Percentiles rank a stretch among this genome's conserved stretches.
These are phyloP conservation scores for Poeciliopsis turrubarensis DNA, from an alignment of 2,113 vertebrate genomes.

Conservation along the genomic window DNA sequence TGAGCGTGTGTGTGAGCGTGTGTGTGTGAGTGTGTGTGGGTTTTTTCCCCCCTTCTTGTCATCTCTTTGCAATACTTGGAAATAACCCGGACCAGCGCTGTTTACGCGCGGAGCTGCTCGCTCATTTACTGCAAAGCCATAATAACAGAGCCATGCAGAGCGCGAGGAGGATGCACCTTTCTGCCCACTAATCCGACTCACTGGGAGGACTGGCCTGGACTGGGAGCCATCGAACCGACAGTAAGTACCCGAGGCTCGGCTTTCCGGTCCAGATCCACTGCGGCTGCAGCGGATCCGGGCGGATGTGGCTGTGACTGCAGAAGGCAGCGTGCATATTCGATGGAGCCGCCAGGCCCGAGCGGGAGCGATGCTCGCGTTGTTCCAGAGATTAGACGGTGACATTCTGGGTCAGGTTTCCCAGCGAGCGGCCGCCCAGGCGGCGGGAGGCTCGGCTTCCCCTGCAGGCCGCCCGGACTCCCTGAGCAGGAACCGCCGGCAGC, in stretches of 20 bases:
- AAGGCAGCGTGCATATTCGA: neutral
- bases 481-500: conserved; percentile 59
- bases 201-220: conserved; percentile 61
- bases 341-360: neutral
- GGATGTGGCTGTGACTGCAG: neutral
- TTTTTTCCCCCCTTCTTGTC: neutral
- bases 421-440: neutral
- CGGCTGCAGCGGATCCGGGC: neutral
- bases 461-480: conserved; percentile 63
- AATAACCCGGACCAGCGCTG: conserved; percentile 17
- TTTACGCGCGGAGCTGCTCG: conserved; percentile 49
- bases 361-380: neutral
- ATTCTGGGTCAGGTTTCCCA: neutral
- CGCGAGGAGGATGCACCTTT: conserved; percentile 58
- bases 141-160: conserved; percentile 50
- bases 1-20: neutral
- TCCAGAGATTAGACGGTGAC: neutral
- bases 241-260: conserved; percentile 71
- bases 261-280: conserved; percentile 14
- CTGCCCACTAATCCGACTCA: conserved; percentile 60
- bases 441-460: conserved; percentile 48
- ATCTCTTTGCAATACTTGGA: conserved; percentile 41
- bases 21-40: neutral
- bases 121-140: conserved; percentile 57
- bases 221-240: conserved; percentile 60